Conservation (phyloP, 2,797 vertebrate genomes). For the Coreius guichenoti region DNA sequence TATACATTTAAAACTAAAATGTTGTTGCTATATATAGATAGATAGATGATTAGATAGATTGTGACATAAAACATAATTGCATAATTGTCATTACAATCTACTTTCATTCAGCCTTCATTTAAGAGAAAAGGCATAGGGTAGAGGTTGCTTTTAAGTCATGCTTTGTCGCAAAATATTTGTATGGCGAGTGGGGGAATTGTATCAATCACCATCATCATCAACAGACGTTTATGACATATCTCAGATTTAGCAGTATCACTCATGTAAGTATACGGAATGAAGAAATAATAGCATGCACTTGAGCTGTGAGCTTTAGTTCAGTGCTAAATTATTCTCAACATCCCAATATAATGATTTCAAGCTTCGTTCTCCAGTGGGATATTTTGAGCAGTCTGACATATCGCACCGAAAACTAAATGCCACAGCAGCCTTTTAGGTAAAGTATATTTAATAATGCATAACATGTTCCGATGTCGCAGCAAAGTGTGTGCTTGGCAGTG, state of each 20-base stretch:
- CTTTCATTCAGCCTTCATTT: neutral
- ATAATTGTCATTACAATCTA: neutral
- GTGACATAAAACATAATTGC: neutral
- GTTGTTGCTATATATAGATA: neutral
- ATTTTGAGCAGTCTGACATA: slow-evolving; percentile 72
- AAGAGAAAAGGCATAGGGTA: neutral
- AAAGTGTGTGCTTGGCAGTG: slow-evolving; percentile 66
- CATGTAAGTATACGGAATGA: neutral
- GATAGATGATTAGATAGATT: neutral
- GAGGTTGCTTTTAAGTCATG: neutral
- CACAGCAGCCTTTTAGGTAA: slow-evolving; percentile 81
- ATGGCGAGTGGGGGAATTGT: neutral
- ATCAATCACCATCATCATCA: slow-evolving; percentile 11
- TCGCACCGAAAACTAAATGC: slow-evolving; percentile 75
- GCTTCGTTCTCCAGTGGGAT: slow-evolving; percentile 69
- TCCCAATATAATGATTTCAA: slow-evolving; percentile 44
- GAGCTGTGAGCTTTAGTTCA: slow-evolving; percentile 17
- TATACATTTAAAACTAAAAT: neutral
- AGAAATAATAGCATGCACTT: slow-evolving; percentile 8
- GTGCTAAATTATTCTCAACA: slow-evolving; percentile 31
- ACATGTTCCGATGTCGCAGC: slow-evolving; percentile 72
- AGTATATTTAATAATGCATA: slow-evolving; percentile 83
- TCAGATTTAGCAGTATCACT: neutral
- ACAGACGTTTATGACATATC: neutral
- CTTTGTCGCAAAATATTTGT: neutral